Evolutionary conservation across 1,140 invertebrate species (phyloP), one percentile per base, ranked within the genome.

Genomic region (Drosophila lacteicornis): DNA sequence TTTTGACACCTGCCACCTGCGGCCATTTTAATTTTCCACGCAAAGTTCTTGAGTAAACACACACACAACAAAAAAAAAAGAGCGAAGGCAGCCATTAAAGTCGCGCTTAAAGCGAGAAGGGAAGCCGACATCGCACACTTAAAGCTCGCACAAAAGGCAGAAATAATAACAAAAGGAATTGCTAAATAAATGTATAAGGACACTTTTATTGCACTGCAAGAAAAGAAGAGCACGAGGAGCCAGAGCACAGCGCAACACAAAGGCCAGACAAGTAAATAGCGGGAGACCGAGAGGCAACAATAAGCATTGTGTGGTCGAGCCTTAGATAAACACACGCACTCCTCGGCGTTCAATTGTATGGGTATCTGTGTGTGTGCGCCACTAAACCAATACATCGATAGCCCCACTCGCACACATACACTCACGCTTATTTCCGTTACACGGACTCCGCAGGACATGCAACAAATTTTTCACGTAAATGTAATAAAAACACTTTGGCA

Each of bases 391-490:
- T 81, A 84, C 80, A 84, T 47, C 49, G 78, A 51, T 74, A 43
- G 40, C 42, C 36, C 17, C 57, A 36, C 45, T 12, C 3, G 15
- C 12, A 47, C 36, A 43, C 38, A 47, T 2, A 22, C 12, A 27
- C 58, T 46, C 45, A 62, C 45, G 40, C 27, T 46, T 55, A 77
- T 82, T 80, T 82, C 83, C 71, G 80, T 56, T 83, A 74, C 79
- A 87, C 56, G 49, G 57, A 75, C 83, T 74, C 69, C 65, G 82
- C 60, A 62, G 66, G 82, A 84, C 87, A 91, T 84, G 87, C 83
- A 87, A 91, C 83, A 87, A 91, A 91, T 91, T 91, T 81, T 91
- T 82, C 87, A 91, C 83, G 88, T 91, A 91, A 91, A 91, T 91
- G 87, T 87, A 87, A 91, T 91, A 91, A 91, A 91, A 91, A 91